Conservation (phyloP, 2,113 vertebrate species). For the Neogobius melanostomus region DNA sequence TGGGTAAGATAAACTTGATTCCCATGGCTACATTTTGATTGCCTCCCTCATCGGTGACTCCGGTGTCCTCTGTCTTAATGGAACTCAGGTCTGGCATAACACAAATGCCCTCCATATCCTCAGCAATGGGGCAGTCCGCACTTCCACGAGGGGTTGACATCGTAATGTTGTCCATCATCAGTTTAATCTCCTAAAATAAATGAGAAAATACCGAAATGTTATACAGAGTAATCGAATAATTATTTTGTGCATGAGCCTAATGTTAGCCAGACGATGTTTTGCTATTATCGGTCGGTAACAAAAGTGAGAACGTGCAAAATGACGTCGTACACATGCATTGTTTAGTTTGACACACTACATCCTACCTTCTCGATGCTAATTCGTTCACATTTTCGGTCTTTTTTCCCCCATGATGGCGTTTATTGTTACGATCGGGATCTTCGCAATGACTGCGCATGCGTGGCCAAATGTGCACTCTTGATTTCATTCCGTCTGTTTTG, state of each 20-base stretch:
- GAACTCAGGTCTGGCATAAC: constrained; percentile 82
- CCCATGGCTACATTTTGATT: constrained; percentile 91
- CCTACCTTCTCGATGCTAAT: background rate
- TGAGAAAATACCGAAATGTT: too few relatives aligned
- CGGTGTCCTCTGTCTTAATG: constrained; percentile 88
- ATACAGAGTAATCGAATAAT: too few relatives aligned
- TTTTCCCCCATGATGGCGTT: too few relatives aligned
- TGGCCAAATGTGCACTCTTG: background rate
- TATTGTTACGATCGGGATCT: background rate
- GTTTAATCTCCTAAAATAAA: background rate
- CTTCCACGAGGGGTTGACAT: constrained; percentile 74
- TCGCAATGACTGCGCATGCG: background rate
- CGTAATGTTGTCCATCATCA: constrained; percentile 60
- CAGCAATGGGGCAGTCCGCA: constrained; percentile 71
- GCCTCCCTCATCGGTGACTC: constrained; percentile 65
- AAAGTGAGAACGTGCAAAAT: background rate
- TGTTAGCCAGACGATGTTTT: background rate
- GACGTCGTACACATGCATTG: background rate
- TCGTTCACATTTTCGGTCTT: background rate
- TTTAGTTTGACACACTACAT: background rate
- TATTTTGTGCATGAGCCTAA: too few relatives aligned
- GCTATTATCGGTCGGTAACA: background rate
- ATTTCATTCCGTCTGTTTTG: background rate
- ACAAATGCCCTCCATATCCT: constrained; percentile 85
- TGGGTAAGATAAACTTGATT: constrained; percentile 96